phyloP scores from a whole-genome alignment of 2,888 invertebrate genomes.

The Syritta pipiens region DNA sequence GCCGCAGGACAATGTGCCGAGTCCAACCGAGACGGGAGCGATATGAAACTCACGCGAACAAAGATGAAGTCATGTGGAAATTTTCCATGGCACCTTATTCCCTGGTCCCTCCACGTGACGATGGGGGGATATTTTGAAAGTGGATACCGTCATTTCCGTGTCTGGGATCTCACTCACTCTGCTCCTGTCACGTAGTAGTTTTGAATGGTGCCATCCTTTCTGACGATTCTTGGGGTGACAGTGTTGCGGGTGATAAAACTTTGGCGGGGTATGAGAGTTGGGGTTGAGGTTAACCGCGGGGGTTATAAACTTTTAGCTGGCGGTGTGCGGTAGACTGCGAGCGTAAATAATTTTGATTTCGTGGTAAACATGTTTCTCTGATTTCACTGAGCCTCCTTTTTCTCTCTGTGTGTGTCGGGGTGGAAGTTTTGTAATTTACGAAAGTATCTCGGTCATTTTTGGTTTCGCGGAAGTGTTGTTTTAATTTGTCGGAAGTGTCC shows the following conservation, averaged over 20 bases:
- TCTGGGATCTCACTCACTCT: slow-evolving; percentile 2
- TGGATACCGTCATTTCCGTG: slow-evolving; percentile 42
- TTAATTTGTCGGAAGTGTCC: slow-evolving; percentile 41
- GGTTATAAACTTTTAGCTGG: slow-evolving; percentile 51
- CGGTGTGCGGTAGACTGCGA: slow-evolving; percentile 21
- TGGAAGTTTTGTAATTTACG: slow-evolving; percentile 33
- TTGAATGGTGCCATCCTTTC: slow-evolving; percentile 57
- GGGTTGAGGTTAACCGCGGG: slow-evolving; percentile 59
- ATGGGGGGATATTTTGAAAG: slow-evolving; percentile 59
- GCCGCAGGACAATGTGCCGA: slow-evolving; percentile 7
- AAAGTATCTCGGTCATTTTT: slow-evolving; percentile 37
- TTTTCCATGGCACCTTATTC: slow-evolving; percentile 15
- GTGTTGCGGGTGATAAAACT: background rate
- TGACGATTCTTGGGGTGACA: slow-evolving; percentile 44
- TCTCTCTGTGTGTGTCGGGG: background rate
- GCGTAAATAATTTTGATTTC: slow-evolving; percentile 62
- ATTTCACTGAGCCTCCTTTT: slow-evolving; percentile 10
- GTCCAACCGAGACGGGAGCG: no score
- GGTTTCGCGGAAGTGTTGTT: slow-evolving; percentile 25
- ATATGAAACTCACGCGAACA: background rate
- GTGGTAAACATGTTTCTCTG: slow-evolving; percentile 37
- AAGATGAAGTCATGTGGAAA: slow-evolving; percentile 61
- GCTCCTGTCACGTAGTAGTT: slow-evolving; percentile 65
- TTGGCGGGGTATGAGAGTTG: slow-evolving; percentile 30
- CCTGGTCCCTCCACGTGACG: slow-evolving; percentile 21